phyloP scores from a whole-genome alignment of 2,113 vertebrate species.

The Peucedramus taeniatus region DNA sequence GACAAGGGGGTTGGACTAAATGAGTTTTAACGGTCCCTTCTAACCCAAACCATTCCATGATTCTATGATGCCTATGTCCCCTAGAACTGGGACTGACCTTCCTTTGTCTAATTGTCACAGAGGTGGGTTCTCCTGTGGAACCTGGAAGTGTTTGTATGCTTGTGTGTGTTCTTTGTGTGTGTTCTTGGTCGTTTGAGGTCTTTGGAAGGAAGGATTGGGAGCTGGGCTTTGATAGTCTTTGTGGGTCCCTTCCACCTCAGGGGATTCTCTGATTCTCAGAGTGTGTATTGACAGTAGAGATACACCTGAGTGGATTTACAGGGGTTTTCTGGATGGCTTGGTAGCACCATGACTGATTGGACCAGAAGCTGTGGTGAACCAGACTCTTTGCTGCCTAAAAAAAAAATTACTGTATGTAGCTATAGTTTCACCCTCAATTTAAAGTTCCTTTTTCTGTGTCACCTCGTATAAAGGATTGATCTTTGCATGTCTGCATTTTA shows the following conservation, averaged over 20 bases:
- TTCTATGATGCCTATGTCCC: accelerated
- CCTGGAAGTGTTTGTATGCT: no score
- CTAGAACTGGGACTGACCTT: neutral
- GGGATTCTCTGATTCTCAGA: no score
- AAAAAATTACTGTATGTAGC: neutral
- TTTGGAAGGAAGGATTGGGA: neutral
- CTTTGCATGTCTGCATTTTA: neutral
- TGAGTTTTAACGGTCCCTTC: neutral
- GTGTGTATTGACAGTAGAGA: neutral
- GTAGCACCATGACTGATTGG: neutral
- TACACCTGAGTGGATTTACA: neutral
- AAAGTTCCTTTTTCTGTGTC: neutral
- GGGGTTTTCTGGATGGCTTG: neutral
- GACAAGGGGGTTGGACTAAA: neutral
- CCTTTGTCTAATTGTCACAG: neutral
- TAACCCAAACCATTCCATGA: neutral
- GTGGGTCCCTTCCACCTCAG: neutral
- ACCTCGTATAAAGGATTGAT: neutral
- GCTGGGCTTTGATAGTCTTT: neutral
- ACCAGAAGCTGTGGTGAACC: neutral
- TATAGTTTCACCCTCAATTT: neutral
- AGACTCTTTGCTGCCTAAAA: neutral
- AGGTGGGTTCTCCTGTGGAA: neutral
- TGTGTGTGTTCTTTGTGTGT: neutral
- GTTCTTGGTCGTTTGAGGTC: neutral